Conservation (phyloP, 2,797 vertebrate genomes). For the Enteromius paludinosus region DNA sequence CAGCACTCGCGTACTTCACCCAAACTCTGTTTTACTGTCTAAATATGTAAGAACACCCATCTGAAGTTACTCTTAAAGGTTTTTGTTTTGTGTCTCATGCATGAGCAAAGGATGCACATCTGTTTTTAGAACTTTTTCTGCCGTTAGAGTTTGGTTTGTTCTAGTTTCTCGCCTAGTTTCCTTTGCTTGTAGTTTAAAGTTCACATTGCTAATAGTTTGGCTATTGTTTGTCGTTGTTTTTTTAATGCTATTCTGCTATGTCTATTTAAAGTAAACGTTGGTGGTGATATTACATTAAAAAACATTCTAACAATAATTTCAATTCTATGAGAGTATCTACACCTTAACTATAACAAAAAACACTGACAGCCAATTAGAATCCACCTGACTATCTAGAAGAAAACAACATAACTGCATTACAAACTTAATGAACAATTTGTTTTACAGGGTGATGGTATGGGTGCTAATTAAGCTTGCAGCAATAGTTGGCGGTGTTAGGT, state of each 20-base stretch:
- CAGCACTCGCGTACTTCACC: not conserved
- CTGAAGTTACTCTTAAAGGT: not conserved
- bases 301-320: not conserved
- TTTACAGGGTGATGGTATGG: not conserved
- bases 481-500: not conserved
- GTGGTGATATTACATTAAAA: not conserved
- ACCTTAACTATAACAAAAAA: not conserved
- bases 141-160: slow-evolving; percentile 34
- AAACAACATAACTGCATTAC: no score
- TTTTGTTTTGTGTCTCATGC: not conserved
- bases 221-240: not conserved
- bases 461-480: not conserved
- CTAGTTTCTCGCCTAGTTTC: slow-evolving; percentile 41
- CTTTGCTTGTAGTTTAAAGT: slow-evolving; percentile 22
- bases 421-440: not conserved
- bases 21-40: not conserved
- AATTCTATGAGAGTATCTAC: not conserved
- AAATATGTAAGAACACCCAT: not conserved
- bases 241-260: not conserved
- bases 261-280: not conserved
- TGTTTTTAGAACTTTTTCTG: slow-evolving; percentile 21
- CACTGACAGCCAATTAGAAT: not conserved
- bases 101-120: slow-evolving; percentile 2
- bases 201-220: slow-evolving; percentile 3
- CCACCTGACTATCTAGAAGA: no score